Evolutionary conservation across 2,797 vertebrate genomes (phyloP).

Genomic region (Psittacula echo): DNA sequence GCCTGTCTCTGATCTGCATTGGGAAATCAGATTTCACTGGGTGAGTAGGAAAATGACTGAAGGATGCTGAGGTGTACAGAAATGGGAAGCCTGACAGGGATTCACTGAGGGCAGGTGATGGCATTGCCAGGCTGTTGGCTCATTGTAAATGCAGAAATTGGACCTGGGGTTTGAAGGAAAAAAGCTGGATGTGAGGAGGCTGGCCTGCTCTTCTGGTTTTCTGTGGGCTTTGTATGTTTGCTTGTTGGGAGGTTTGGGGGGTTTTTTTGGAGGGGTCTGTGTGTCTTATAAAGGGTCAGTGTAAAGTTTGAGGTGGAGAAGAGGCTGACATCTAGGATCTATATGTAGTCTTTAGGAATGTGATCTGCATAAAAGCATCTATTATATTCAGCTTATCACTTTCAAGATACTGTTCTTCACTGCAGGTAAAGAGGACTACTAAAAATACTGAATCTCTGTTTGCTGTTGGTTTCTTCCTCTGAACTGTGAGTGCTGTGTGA

Average conservation of each 20-base stretch:
- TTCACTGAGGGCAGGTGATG: not conserved
- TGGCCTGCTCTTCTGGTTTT: not conserved
- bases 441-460: not conserved
- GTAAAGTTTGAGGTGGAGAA: not conserved
- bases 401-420: not conserved
- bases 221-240: not conserved
- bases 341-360: not conserved
- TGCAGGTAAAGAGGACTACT: not conserved
- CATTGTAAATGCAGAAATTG: not conserved
- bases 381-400: not conserved
- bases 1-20: not conserved
- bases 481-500: not conserved
- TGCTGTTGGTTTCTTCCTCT: not conserved
- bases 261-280: not conserved
- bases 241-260: not conserved
- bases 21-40: not conserved
- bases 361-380: not conserved
- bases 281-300: not conserved
- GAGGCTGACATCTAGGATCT: not conserved
- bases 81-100: not conserved
- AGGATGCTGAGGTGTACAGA: not conserved
- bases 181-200: not conserved
- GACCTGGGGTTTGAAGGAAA: not conserved
- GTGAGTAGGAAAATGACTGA: not conserved
- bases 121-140: not conserved